phyloP scores from a whole-genome alignment of 2,797 vertebrate genomes.

The Malurus splendens region DNA sequence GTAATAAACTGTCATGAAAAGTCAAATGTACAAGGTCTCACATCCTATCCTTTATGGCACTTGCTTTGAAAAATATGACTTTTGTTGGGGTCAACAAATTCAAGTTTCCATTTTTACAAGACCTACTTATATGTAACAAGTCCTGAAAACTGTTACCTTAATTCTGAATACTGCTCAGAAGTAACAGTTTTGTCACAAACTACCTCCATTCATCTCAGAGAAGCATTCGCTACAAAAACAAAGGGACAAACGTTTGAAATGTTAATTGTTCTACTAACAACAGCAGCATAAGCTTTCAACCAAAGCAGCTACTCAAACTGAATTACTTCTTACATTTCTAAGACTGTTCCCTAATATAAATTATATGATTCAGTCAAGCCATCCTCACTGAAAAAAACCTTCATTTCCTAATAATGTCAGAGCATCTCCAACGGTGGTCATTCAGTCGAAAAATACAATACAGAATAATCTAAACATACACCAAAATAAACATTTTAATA shows the following conservation, averaged over 20 bases:
- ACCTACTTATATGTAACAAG: background rate
- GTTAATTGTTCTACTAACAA: background rate
- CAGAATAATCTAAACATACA: background rate
- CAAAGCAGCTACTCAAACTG: background rate
- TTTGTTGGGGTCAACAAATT: background rate
- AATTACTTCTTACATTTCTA: background rate
- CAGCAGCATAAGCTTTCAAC: background rate
- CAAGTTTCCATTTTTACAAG: background rate
- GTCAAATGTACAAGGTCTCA: fast-evolving
- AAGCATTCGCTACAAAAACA: background rate
- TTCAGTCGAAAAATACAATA: background rate
- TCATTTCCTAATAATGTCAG: background rate
- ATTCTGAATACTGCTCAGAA: background rate
- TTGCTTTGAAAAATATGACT: background rate
- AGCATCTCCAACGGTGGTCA: background rate
- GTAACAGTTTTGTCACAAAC: background rate
- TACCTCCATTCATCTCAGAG: background rate
- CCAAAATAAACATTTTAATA: background rate
- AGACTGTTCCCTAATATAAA: background rate
- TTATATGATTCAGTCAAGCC: background rate
- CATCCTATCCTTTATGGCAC: background rate
- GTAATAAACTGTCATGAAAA: background rate
- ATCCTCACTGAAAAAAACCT: background rate
- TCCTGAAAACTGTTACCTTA: background rate
- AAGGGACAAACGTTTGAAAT: background rate